Percentiles rank a stretch among this genome's conserved stretches.
Conservation (phyloP, 2,113 vertebrate genomes). For the crab-eating macaque (Macaca fascicularis) region DNA sequence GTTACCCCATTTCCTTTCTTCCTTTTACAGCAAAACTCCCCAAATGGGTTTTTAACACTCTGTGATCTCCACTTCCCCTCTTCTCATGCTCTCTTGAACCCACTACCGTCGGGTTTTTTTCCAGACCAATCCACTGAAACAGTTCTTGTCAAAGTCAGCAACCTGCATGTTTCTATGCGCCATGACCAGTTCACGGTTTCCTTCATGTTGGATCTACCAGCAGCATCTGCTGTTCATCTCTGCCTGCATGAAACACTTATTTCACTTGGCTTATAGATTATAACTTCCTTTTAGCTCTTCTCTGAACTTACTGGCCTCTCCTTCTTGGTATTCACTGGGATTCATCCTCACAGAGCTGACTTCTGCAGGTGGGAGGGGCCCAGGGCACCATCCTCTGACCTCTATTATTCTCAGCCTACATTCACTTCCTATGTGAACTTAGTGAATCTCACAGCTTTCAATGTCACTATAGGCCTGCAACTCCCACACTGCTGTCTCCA, state of each 20-base stretch:
- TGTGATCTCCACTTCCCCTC: neutral
- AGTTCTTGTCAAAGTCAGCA: neutral
- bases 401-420: neutral
- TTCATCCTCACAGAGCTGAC: neutral
- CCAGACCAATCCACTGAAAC: neutral
- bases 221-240: neutral
- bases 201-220: neutral
- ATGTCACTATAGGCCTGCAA: neutral
- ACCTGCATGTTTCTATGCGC: accelerated
- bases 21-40: neutral
- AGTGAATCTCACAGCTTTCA: neutral
- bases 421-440: neutral
- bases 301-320: neutral
- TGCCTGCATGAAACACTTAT: neutral
- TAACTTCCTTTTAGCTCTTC: neutral
- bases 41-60: neutral
- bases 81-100: neutral
- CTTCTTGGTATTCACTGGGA: neutral
- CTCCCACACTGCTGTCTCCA: neutral
- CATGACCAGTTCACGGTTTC: neutral
- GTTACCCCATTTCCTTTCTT: neutral
- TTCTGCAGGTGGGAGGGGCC: neutral
- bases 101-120: neutral
- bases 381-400: neutral
- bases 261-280: neutral